Evolutionary conservation across 2,113 vertebrate species (phyloP).

Genomic region (Corythornis madagascariensis): DNA sequence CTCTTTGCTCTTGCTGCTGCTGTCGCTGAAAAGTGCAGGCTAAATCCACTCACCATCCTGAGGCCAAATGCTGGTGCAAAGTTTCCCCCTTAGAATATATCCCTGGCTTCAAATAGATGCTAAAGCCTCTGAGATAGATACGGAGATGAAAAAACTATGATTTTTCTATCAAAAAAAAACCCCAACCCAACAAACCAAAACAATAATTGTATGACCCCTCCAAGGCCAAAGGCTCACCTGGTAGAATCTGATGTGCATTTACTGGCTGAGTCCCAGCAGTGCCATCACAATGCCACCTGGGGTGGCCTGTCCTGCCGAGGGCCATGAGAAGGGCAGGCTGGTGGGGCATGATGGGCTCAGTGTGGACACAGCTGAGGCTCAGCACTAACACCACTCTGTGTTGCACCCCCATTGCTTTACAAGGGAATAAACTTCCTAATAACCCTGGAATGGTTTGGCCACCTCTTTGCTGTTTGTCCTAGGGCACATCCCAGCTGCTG

Average conservation of each 20-base stretch:
- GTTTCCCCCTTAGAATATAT: background rate
- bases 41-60: fast-evolving
- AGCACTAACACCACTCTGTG: fast-evolving
- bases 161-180: background rate
- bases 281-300: background rate
- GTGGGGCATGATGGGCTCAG: too few relatives aligned
- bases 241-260: background rate
- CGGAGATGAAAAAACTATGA: background rate
- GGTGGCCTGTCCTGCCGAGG: background rate
- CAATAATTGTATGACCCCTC: background rate
- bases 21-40: background rate
- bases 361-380: background rate
- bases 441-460: background rate
- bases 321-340: background rate
- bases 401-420: background rate
- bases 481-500: fast-evolving
- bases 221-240: background rate
- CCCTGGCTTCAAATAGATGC: background rate
- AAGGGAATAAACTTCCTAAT: background rate
- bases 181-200: too few relatives aligned
- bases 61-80: background rate
- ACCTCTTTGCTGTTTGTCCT: background rate
- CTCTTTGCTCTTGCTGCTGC: background rate
- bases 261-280: fast-evolving
- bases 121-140: background rate